Base-by-base conservation (phyloP, 2,888 invertebrate genomes). In the Neocrepidodera transversa region DNA sequence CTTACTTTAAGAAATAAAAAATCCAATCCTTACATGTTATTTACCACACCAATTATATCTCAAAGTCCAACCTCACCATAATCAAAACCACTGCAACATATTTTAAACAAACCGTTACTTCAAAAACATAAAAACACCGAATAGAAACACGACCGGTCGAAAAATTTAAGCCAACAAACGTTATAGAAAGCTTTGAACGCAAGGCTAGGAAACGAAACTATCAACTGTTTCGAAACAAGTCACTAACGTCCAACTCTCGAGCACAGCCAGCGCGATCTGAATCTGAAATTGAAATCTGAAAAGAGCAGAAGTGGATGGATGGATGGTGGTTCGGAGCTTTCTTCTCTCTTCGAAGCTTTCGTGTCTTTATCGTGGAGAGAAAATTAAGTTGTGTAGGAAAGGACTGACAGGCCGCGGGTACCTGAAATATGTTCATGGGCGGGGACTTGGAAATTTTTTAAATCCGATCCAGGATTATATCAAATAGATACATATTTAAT, bases 301-400 rank as follows among this genome's bases (percentile, higher is more conserved):
- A 14, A 45, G 14, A 20, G 13, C 36, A 36, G 45, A 36, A 42
- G 53, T 40, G 32, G 53, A 43, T 30, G 18, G 28, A 43, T 40
- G 32, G 53, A 43, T 30, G 18, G 28, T 43, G 32, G 30, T 35
- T 45, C 45, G 26, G 35, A 35, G 20, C 45, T 45, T 14, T 56
- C 56, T 42, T 47, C 43, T 23, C 23, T 11, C 4, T 26, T 16
- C 10, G 35, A 35, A 45, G 23, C 54, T 23, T 36, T 51, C 40
- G 38, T 53, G 52, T 62, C 42, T 53, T 53, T 60, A 57, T 45
- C 56, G 63, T 62, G 48, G 43, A 64, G 66, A 62, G 58, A 63
- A 70, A 75, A 78, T 78, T 78, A 77, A 78, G 78, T 78, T 78
- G 78, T 78, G 78, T 74, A 72, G 71, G 71, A 71, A 69, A 68